Evolutionary conservation across 2,797 vertebrate species (phyloP), one percentile per base, ranked within the genome.

Genomic region (Phaenicophaeus curvirostris): DNA sequence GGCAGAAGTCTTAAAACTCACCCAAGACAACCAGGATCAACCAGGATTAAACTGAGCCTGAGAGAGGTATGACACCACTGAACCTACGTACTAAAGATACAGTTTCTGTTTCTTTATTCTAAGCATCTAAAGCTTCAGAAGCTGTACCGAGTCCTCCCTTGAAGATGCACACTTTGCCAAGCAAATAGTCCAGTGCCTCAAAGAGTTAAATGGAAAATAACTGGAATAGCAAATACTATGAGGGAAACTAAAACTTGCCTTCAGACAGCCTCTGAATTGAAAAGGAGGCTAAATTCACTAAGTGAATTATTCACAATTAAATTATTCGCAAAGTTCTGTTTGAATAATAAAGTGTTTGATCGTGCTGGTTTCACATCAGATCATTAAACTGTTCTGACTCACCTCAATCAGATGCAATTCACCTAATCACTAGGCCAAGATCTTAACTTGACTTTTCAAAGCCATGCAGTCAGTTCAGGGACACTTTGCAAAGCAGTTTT

Each of bases 211-310:
- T 0, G 2, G 42, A 57, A 62, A 72, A 20, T 31, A 67, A 44
- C 0, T 50, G 5, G 31, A 65, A 59, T 4, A 31, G 50, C 28
- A 95, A 69, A 61, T n/a, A 58, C 3, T 35, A 74, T 0, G 0
- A 9, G 73, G 23, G 17, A 68, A 72, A 23, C 6, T 20, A 54
- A 89, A 54, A 35, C 11, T 35, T 3, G 0, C 16, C 85, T 87
- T 87, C 25, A 62, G 62, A 57, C 8, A 74, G 35, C 27, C 14
- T 68, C 55, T n/a, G 68, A 83, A 72, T 23, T 33, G 46, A 55
- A 80, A 77, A 51, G 33, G n/a, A 90, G 48, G 12, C n/a, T 50
- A 62, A 62, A 85, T 53, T 73, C 65, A n/a, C 46, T 25, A 42
- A 62, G 35, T 76, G n/a, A 73, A 57, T 68, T 76, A 82, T 73